Evolutionary conservation across 1,140 invertebrate genomes (phyloP).

Genomic region (Xylocopa sonorina): DNA sequence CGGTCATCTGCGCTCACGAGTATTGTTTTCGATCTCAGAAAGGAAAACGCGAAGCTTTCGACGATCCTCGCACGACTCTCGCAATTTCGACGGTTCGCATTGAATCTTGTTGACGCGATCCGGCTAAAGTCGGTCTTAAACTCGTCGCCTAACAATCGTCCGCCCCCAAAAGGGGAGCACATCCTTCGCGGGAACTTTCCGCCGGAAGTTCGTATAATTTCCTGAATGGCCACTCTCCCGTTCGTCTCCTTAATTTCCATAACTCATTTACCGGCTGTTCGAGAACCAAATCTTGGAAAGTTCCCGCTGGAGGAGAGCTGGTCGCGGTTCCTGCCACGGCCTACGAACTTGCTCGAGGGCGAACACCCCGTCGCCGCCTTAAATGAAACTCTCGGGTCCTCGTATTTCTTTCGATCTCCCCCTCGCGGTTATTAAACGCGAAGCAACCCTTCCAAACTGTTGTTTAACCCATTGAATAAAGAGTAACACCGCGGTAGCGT

Average conservation of each 20-base stretch:
- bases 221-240: slow-evolving; percentile 47
- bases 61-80: slow-evolving; percentile 11
- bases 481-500: too few relatives aligned
- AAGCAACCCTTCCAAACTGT: too few relatives aligned
- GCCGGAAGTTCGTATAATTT: slow-evolving; percentile 56
- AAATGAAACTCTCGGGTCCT: background rate
- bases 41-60: background rate
- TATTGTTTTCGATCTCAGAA: background rate
- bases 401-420: background rate
- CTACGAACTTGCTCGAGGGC: background rate
- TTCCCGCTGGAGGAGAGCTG: slow-evolving; percentile 19
- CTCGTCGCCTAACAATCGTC: slow-evolving; percentile 3
- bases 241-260: slow-evolving; percentile 62
- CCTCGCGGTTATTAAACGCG: background rate
- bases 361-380: background rate
- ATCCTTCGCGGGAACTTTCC: slow-evolving; percentile 32
- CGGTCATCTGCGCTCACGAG: background rate
- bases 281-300: slow-evolving; percentile 42
- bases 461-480: too few relatives aligned
- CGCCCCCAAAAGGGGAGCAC: background rate
- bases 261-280: slow-evolving; percentile 55
- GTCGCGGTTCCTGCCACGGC: background rate
- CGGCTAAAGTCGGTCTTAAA: background rate
- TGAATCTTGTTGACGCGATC: slow-evolving; percentile 46
- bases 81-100: slow-evolving; percentile 42